Percentiles rank a stretch among this genome's conserved stretches.
Conservation (phyloP, 1,140 invertebrate genomes). For the Holotrichia oblita region DNA sequence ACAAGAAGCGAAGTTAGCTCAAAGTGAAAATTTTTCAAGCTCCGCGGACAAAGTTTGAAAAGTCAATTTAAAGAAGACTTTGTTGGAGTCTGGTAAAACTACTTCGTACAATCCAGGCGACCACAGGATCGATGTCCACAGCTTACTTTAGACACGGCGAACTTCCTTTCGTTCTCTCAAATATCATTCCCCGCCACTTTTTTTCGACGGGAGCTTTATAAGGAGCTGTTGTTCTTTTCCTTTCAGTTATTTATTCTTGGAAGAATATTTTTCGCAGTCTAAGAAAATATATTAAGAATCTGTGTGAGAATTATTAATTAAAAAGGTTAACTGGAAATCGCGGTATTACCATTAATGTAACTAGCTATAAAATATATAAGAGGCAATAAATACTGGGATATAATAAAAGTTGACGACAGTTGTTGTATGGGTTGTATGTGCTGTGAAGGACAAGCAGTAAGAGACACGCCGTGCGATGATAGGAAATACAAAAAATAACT, state of each 20-base stretch:
- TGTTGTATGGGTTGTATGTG: not conserved
- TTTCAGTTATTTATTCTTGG: too few species aligned
- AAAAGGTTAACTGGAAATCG: too few species aligned
- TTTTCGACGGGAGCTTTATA: too few species aligned
- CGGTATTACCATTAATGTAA: too few species aligned
- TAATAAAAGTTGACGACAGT: not conserved
- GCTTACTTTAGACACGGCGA: not conserved
- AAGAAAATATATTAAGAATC: not conserved
- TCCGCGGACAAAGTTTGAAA: not conserved
- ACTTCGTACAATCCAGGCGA: not conserved
- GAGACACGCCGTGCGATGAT: not conserved
- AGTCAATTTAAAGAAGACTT: conserved; percentile 29
- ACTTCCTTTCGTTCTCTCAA: not conserved
- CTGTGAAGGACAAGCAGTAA: not conserved
- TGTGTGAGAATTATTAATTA: not conserved
- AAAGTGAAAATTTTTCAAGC: too few species aligned
- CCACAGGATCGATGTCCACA: conserved; percentile 30
- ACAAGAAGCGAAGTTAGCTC: too few species aligned
- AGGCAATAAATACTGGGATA: not conserved
- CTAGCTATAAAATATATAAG: not conserved
- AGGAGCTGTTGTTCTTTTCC: too few species aligned
- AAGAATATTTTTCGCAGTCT: too few species aligned
- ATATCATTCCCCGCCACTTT: not conserved
- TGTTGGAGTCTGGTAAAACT: not conserved
- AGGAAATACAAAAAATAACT: too few species aligned